Base-by-base conservation (phyloP, 2,797 vertebrate genomes). In the Thripadectes ignobilis region DNA sequence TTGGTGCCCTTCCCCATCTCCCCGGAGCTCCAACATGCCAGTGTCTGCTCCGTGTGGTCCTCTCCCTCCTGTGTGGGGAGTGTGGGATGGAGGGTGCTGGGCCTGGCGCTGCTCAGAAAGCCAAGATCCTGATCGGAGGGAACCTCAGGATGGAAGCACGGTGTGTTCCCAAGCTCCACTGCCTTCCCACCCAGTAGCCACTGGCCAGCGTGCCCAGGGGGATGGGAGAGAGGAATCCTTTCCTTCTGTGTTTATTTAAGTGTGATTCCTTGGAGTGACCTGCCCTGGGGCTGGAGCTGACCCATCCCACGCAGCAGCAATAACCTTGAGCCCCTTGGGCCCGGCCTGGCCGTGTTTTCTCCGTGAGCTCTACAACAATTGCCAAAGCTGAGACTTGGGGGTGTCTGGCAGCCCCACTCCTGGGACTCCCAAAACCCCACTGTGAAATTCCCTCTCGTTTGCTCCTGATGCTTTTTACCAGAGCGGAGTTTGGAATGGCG, bases 321-420 rank as follows among this genome's bases (percentile, higher is more conserved):
- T 95, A 95, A 92, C 79, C 61, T 30, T 14, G 20, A 82, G 90
- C 41, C 87, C 43, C 48, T 15, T 16, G 4, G 66, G 76, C 43
- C 89, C 18, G 0, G 10, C 11, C 52, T 2, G 15, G 3, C 80
- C 7, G 0, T 29, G 82, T 38, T 88, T 55, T 22, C 12, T 30
- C 39, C 43, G 36, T 19, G 22, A 91, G 54, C 85, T 89, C 6
- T 55, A 41, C 30, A 6, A 73, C 30, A 32, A 2, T 96, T 96
- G 96, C 95, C 96, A 96, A 96, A 97, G 84, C 76, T 26, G 84
- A 66, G 89, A 32, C 81, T 46, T 10, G 10, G 12, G 65, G 74
- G 27, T 79, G 61, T 43, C 11, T 0, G 10, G 84, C 82, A 74
- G 48, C 19, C 67, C 36, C 1, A 1, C 59, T 54, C 51, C 63